A percentile compares a stretch with the other conserved stretches of the same genome.
Evolutionary conservation across 2,888 invertebrate genomes (phyloP).

Genomic region (Agrochola lychnidis): DNA sequence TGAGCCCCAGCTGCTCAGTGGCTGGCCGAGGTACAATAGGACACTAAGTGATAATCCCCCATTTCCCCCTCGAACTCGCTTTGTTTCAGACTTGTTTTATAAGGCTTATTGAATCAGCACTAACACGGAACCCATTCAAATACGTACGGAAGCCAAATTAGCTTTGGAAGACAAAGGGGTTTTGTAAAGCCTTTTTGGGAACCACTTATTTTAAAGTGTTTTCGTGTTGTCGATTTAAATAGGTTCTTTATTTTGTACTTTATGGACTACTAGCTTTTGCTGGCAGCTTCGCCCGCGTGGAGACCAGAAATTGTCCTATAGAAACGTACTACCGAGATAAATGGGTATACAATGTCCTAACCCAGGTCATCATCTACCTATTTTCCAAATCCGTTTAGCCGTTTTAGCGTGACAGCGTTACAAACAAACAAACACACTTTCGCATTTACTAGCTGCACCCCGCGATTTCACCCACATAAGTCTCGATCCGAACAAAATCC

Average conservation of each 20-base stretch:
- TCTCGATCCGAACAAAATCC: no score
- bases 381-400: no score
- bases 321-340: no score
- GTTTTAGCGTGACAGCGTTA: no score
- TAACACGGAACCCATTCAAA: slow-evolving; percentile 51
- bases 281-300: no score
- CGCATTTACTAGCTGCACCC: no score
- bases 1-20: slow-evolving; percentile 40
- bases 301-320: no score
- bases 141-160: slow-evolving; percentile 45
- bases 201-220: slow-evolving; percentile 31
- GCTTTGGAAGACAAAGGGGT: slow-evolving; percentile 44
- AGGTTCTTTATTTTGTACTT: slow-evolving; percentile 8
- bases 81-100: slow-evolving; percentile 56
- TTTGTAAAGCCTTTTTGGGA: slow-evolving; percentile 25
- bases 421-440: no score
- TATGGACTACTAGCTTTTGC: not conserved
- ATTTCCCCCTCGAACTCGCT: slow-evolving; percentile 29
- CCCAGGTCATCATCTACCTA: no score
- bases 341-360: no score
- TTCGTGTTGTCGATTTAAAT: slow-evolving; percentile 24
- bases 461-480: no score
- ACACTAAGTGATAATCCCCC: slow-evolving; percentile 59
- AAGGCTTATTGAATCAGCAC: slow-evolving; percentile 61
- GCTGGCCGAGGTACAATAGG: slow-evolving; percentile 40